phyloP scores from a whole-genome alignment of 2,797 vertebrate species.

The Valencia hispanica region DNA sequence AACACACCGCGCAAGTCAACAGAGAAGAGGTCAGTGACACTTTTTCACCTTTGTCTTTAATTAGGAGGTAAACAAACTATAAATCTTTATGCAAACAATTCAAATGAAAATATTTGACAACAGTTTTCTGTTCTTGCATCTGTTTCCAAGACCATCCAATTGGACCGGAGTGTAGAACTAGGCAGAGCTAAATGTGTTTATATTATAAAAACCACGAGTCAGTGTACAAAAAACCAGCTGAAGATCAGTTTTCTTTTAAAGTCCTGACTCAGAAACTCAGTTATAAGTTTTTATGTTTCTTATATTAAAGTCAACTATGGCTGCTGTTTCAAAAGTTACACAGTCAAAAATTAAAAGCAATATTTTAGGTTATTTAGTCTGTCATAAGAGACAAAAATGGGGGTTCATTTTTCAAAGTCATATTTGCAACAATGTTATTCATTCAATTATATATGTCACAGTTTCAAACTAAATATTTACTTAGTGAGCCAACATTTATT shows the following conservation, averaged over 20 bases:
- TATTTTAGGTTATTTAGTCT: too few species aligned
- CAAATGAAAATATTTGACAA: neutral
- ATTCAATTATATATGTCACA: too few species aligned
- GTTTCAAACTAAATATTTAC: too few species aligned
- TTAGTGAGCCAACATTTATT: too few species aligned
- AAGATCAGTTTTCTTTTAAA: neutral
- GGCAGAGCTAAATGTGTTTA: neutral
- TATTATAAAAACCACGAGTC: constrained; percentile 47
- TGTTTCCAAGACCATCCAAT: neutral
- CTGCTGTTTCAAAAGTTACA: too few species aligned
- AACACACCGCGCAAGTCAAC: constrained; percentile 50
- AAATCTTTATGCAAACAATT: neutral
- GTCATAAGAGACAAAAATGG: too few species aligned
- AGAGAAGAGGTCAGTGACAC: constrained; percentile 65
- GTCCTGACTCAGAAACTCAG: too few species aligned
- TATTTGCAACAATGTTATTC: too few species aligned
- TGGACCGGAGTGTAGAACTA: neutral
- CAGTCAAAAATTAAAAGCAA: too few species aligned
- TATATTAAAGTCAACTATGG: too few species aligned
- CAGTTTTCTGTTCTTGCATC: neutral
- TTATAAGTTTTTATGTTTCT: too few species aligned
- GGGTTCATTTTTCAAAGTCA: too few species aligned
- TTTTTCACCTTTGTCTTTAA: neutral
- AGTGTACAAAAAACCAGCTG: constrained; percentile 34
- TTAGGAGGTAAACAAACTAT: neutral